phyloP scores from a whole-genome alignment of 2,888 invertebrate genomes.

The Oeneis ivallda region DNA sequence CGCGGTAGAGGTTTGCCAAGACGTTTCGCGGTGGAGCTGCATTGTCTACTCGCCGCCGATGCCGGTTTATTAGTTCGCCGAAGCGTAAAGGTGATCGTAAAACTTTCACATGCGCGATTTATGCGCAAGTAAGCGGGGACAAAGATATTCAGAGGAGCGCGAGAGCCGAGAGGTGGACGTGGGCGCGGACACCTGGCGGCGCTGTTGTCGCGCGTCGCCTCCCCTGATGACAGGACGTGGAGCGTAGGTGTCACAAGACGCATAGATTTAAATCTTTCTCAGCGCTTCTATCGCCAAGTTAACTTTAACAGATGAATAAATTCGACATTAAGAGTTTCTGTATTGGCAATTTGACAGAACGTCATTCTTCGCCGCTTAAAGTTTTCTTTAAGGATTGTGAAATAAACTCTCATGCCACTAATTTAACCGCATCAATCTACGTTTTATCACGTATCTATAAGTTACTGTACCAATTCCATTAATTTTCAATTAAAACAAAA shows the following conservation, averaged over 20 bases:
- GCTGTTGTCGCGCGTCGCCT: slow-evolving; percentile 58
- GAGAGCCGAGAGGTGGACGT: slow-evolving; percentile 70
- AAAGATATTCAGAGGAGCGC: slow-evolving; percentile 73
- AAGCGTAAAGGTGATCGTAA: slow-evolving; percentile 77
- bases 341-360: no score
- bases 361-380: no score
- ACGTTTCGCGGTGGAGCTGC: slow-evolving; percentile 67
- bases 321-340: no score
- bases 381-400: no score
- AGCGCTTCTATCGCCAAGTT: no score
- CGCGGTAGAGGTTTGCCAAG: slow-evolving; percentile 65
- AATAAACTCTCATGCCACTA: background rate
- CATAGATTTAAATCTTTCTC: slow-evolving; percentile 28
- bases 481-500: background rate
- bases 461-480: background rate
- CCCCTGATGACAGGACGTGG: slow-evolving; percentile 42
- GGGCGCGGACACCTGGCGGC: slow-evolving; percentile 79
- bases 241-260: slow-evolving; percentile 42
- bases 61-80: slow-evolving; percentile 72
- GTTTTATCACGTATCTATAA: background rate
- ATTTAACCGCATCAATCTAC: background rate
- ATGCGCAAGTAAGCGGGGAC: slow-evolving; percentile 71
- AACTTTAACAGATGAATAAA: no score
- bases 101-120: slow-evolving; percentile 80
- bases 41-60: slow-evolving; percentile 66